These are phyloP conservation scores for Stichopus chloronotus DNA, from an alignment of 35 echinoderm and acorn worm genomes.

Conservation along the genomic window DNA sequence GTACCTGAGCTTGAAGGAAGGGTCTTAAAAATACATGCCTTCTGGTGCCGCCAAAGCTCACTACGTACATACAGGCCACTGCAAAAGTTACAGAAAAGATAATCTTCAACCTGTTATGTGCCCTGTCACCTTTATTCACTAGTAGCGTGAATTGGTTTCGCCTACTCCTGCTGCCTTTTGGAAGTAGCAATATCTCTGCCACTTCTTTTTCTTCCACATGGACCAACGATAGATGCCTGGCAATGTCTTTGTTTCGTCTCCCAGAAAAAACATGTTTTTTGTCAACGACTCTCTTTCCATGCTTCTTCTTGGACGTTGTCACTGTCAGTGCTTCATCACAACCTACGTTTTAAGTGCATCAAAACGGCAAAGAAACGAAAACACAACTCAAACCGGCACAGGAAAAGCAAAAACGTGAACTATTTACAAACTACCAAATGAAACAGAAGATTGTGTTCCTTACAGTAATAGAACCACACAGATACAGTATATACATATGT, in stretches of 20 bases:
- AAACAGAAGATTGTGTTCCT: no score
- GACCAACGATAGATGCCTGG: background rate
- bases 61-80: constrained; percentile 19
- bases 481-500: no score
- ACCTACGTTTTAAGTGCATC: no score
- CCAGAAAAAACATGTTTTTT: constrained; percentile 13
- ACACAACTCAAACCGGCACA: no score
- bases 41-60: constrained; percentile 27
- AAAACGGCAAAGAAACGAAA: no score
- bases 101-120: background rate
- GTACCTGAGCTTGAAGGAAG: background rate
- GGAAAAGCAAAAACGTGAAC: no score
- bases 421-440: no score
- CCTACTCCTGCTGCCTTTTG: background rate
- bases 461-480: no score
- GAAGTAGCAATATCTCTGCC: background rate
- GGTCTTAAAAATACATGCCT: background rate
- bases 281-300: background rate
- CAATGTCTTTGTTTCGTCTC: constrained; percentile 3
- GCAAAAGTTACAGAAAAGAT: constrained; percentile 7
- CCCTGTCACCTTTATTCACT: constrained; percentile 36
- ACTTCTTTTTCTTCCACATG: constrained; percentile 9
- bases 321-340: background rate
- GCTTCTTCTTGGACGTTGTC: background rate
- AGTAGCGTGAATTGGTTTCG: background rate